Percentiles rank a stretch among this genome's conserved stretches.
These are phyloP conservation scores for Acronicta leporina DNA, from an alignment of 2,888 invertebrate genomes.

Conservation along the genomic window DNA sequence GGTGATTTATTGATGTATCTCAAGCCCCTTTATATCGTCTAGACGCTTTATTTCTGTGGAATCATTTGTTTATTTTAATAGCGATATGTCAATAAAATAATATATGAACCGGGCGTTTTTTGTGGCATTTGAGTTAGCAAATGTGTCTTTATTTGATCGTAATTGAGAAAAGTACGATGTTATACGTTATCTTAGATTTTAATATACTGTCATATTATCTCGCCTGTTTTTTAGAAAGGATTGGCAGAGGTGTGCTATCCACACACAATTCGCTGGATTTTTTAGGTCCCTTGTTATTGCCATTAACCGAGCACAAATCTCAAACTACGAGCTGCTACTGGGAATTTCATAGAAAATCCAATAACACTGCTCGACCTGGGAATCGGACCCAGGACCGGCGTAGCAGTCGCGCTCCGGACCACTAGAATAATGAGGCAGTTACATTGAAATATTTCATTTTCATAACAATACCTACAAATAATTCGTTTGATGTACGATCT, in stretches of 20 bases:
- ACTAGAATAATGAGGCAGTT: background rate
- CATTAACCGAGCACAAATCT: too few species aligned
- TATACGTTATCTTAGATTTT: too few species aligned
- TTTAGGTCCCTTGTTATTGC: too few species aligned
- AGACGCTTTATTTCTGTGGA: constrained; percentile 37
- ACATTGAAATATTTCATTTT: background rate
- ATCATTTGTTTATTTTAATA: constrained; percentile 18
- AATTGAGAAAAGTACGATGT: background rate
- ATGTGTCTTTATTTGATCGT: background rate
- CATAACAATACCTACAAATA: constrained; percentile 6
- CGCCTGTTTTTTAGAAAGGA: too few species aligned
- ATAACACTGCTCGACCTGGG: too few species aligned
- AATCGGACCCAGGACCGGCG: too few species aligned
- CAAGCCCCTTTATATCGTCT: constrained; percentile 38
- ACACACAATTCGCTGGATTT: too few species aligned
- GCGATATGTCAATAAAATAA: constrained; percentile 13
- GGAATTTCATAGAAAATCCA: too few species aligned
- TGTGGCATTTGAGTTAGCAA: background rate
- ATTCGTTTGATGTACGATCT: constrained; percentile 4
- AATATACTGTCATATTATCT: too few species aligned
- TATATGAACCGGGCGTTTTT: background rate
- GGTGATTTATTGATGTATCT: constrained; percentile 43
- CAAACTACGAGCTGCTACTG: too few species aligned
- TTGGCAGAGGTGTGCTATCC: too few species aligned
- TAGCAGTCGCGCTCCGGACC: too few species aligned